These are phyloP conservation scores for Temnothorax curvispinosus DNA, from an alignment of 1,140 invertebrate genomes.

Conservation along the genomic window DNA sequence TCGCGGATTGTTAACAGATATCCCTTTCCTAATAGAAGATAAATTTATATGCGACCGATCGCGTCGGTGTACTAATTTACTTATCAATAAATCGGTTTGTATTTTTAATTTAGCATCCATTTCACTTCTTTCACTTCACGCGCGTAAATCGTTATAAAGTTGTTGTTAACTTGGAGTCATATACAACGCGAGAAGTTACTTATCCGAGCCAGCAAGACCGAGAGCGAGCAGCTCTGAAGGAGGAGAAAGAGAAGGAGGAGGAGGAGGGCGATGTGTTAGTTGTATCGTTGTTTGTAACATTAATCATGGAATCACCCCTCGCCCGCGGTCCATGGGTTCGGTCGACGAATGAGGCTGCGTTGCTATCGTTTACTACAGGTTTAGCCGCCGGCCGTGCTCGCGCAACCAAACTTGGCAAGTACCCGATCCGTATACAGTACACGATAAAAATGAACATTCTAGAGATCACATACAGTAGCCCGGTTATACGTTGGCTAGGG, in stretches of 20 bases:
- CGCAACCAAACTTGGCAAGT: constrained; percentile 54
- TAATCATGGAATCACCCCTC: constrained; percentile 76
- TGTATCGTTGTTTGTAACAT: constrained; percentile 72
- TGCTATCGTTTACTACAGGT: constrained; percentile 60
- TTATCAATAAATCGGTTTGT: background rate
- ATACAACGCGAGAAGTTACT: constrained; percentile 52
- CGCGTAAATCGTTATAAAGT: constrained; percentile 37
- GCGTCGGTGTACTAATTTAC: background rate
- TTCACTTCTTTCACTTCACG: constrained; percentile 58
- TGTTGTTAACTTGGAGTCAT: constrained; percentile 32
- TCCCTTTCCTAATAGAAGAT: background rate
- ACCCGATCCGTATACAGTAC: constrained; percentile 33
- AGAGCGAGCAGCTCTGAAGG: constrained; percentile 17
- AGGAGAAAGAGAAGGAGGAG: background rate
- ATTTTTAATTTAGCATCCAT: background rate
- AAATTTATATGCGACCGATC: background rate
- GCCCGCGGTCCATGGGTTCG: constrained; percentile 50
- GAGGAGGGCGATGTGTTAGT: constrained; percentile 56
- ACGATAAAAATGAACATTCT: constrained; percentile 44
- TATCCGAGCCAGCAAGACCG: constrained; percentile 45
- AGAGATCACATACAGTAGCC: constrained; percentile 1
- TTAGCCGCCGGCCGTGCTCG: constrained; percentile 49
- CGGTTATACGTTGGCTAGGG: background rate
- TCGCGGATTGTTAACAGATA: background rate
- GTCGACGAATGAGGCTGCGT: constrained; percentile 66